Evolutionary conservation across 1,140 invertebrate genomes (phyloP), one percentile per base, ranked within the genome.

Genomic region (Diorhabda elongata): DNA sequence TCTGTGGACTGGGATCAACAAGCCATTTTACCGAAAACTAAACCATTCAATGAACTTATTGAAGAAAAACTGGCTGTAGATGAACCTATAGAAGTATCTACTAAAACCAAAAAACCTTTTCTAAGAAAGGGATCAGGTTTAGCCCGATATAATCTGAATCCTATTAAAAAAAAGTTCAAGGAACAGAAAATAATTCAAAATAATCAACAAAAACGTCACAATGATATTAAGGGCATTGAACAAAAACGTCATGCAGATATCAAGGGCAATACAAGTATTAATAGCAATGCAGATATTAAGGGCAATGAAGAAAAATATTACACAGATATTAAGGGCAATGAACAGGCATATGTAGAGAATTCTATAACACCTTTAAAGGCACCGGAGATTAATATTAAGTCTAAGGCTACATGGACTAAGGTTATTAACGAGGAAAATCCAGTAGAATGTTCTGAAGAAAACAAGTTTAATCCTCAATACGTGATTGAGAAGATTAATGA

Each of bases 91-190:
- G 11, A 44, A 60, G 44, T 69, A 9, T 43, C 59, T 3, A 61
- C 45, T 43, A 76, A 78, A 66, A 74, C 73, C 0, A 81, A 80
- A 67, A 65, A 68, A 60, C 76, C 77, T 3, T 81, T 76, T 74
- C 70, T 81, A 45, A 76, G 69, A 68, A 76, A 76, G 66, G 80
- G 80, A 5, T 7, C 73, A 45, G 80, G 80, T 8, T 64, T 80
- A 41, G 66, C 66, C 43, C 69, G 79, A 9, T 81, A 74, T 73
- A 71, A 71, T 9, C 72, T 80, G 74, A 71, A 66, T 43, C 64
- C 64, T 42, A 69, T 11, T 9, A 5, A n/a, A 58, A 58, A 58
- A 58, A 4, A 5, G 26, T 58, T 58, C 57, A 58, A 60, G 9
- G 41, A 42, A 60, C 26, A 26, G 58, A 7, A 5, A 8, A 26